A percentile compares a stretch with the other conserved stretches of the same genome.
phyloP scores from a whole-genome alignment of 2,888 invertebrate genomes.

The Drosophila borborema region DNA sequence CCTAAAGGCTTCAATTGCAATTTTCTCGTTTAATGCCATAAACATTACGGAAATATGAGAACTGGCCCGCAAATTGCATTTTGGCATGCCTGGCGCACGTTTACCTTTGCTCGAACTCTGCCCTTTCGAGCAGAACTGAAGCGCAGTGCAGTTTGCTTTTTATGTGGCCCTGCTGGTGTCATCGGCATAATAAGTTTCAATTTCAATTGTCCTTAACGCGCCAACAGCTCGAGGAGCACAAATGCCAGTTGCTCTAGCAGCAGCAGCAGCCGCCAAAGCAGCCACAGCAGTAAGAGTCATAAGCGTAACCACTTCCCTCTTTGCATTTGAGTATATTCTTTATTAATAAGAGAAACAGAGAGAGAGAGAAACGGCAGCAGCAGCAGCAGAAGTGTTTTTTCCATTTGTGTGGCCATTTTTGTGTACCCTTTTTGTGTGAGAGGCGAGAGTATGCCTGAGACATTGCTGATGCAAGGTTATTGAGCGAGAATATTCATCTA shows the following conservation, averaged over 20 bases:
- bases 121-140: slow-evolving; percentile 20
- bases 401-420: neutral
- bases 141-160: slow-evolving; percentile 45
- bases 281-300: slow-evolving; percentile 16
- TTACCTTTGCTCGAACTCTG: slow-evolving; percentile 53
- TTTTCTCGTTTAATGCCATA: slow-evolving; percentile 31
- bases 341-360: slow-evolving; percentile 53
- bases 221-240: slow-evolving; percentile 18
- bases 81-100: slow-evolving; percentile 54
- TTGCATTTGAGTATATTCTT: slow-evolving; percentile 46
- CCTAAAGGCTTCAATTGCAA: slow-evolving; percentile 30
- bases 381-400: slow-evolving; percentile 9
- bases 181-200: slow-evolving; percentile 72
- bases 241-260: slow-evolving; percentile 45
- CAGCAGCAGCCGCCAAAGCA: slow-evolving; percentile 1
- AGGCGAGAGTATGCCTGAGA: neutral
- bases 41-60: slow-evolving; percentile 27
- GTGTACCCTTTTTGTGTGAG: neutral
- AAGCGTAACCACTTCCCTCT: slow-evolving; percentile 48
- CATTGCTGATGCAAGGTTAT: neutral
- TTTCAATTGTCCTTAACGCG: slow-evolving; percentile 70
- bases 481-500: no score
- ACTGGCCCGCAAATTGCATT: slow-evolving; percentile 58
- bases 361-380: slow-evolving; percentile 20
- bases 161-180: slow-evolving; percentile 45